Conservation (phyloP, 2,888 invertebrate species). For the Pteria penguin region DNA sequence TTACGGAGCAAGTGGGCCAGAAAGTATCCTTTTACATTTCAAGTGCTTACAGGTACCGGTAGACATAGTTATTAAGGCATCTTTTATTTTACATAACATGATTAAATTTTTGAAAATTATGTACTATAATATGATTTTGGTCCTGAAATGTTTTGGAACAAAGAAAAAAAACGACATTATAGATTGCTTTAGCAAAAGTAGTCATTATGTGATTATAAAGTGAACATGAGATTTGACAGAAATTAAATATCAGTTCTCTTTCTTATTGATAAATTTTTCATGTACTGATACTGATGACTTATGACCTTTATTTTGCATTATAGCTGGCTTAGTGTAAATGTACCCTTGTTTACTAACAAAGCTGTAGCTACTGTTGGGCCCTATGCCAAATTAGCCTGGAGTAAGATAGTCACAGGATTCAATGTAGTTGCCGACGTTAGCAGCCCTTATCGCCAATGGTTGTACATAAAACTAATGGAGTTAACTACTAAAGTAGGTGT, state of each 20-base stretch:
- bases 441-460: conserved; percentile 28
- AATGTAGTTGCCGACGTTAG: conserved; percentile 23
- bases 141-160: too few species aligned
- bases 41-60: conserved; percentile 51
- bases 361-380: conserved; percentile 69
- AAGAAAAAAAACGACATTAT: too few species aligned
- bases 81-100: too few species aligned
- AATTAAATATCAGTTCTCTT: not conserved
- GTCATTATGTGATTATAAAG: not conserved
- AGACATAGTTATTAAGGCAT: too few species aligned
- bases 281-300: not conserved
- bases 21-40: conserved; percentile 47
- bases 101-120: too few species aligned
- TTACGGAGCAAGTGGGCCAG: conserved; percentile 61
- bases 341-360: conserved; percentile 71
- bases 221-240: not conserved
- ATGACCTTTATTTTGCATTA: conserved; percentile 22
- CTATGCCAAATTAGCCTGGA: conserved; percentile 59
- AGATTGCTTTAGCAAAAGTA: not conserved
- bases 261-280: not conserved
- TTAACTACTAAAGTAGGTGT: conserved; percentile 30
- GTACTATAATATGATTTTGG: too few species aligned
- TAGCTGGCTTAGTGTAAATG: conserved; percentile 76
- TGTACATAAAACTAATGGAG: conserved; percentile 28
- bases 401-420: not conserved